Conservation (phyloP, 2,888 invertebrate genomes). For the Thelaira solivaga region DNA sequence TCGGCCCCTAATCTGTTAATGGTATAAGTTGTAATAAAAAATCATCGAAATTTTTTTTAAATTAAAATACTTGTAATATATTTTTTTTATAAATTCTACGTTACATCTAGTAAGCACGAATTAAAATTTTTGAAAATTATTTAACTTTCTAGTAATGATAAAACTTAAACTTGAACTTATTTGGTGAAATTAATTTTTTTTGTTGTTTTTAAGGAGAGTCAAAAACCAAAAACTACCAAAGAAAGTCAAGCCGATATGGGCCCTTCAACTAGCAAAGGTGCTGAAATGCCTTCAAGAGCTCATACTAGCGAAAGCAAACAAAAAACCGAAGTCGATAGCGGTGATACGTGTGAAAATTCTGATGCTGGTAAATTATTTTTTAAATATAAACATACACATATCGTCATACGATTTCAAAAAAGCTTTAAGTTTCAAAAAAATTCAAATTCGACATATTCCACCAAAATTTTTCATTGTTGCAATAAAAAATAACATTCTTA, state of each 20-base stretch:
- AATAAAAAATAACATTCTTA: no score
- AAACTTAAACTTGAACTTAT: neutral
- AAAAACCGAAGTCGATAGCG: slow-evolving; percentile 70
- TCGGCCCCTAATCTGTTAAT: no score
- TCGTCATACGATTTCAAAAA: no score
- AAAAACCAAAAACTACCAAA: slow-evolving; percentile 50
- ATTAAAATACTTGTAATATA: no score
- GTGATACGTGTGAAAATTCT: slow-evolving; percentile 72
- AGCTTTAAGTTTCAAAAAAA: no score
- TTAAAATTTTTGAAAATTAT: neutral
- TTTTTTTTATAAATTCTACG: no score
- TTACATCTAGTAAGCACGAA: neutral
- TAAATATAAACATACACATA: neutral
- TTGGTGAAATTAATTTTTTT: slow-evolving; percentile 8
- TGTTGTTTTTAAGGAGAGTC: slow-evolving; percentile 49
- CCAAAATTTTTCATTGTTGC: no score
- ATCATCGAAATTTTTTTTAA: no score
- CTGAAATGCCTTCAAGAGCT: slow-evolving; percentile 65
- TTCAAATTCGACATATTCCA: no score
- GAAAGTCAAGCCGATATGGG: slow-evolving; percentile 48
- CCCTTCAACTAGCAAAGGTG: slow-evolving; percentile 64
- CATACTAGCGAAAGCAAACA: slow-evolving; percentile 68
- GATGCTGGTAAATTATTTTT: slow-evolving; percentile 60
- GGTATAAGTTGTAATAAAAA: no score
- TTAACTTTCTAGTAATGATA: slow-evolving; percentile 3